A percentile compares a stretch with the other conserved stretches of the same genome.
Evolutionary conservation across 2,113 vertebrate species (phyloP).

Genomic region (Pterocles gutturalis): DNA sequence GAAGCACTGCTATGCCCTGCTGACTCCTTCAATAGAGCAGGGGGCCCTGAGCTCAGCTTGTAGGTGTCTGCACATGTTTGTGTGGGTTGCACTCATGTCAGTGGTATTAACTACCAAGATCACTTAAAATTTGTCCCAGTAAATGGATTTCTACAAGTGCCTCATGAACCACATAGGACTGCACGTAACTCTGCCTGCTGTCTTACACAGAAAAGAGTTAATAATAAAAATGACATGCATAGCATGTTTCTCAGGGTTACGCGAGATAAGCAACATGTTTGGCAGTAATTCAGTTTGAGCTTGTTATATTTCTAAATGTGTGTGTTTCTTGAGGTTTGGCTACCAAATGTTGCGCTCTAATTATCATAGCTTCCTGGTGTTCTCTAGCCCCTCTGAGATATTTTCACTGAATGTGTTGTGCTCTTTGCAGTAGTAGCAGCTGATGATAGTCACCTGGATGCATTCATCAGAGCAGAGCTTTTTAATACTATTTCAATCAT

Average conservation of each 20-base stretch:
- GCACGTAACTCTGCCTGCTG: neutral
- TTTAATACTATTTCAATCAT: neutral
- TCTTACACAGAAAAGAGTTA: neutral
- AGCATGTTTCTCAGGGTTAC: neutral
- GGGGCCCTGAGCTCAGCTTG: neutral
- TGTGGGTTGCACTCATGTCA: neutral
- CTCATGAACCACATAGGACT: neutral
- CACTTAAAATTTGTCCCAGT: neutral
- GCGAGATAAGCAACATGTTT: neutral
- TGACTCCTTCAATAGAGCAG: neutral
- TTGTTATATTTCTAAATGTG: neutral
- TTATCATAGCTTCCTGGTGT: neutral
- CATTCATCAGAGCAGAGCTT: neutral
- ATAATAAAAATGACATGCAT: neutral
- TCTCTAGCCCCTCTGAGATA: neutral
- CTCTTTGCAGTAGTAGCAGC: neutral
- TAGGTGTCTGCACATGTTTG: accelerated
- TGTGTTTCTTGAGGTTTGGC: neutral
- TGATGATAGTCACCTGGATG: constrained; percentile 8
- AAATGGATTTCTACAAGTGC: neutral
- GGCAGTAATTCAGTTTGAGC: neutral
- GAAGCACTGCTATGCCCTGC: neutral
- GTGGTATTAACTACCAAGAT: accelerated
- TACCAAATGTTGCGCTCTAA: neutral
- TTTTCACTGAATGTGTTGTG: neutral